Base-by-base conservation (phyloP, 2,113 vertebrate species). In the Archilochus colubris region DNA sequence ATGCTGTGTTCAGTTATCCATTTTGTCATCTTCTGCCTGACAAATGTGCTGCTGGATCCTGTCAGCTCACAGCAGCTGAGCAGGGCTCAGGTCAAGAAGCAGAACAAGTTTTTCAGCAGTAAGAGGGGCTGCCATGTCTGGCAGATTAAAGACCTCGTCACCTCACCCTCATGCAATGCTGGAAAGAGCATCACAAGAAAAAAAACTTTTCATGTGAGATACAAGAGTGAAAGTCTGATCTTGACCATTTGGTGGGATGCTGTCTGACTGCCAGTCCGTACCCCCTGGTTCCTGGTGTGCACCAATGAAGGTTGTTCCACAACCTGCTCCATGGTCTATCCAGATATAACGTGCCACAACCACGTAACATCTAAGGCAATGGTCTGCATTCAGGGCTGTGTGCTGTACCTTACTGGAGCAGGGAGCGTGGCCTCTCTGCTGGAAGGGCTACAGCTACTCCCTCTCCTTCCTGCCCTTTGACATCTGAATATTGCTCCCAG, bases 211-310 rank as follows among this genome's bases (percentile, higher is more conserved):
- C 3, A 1, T 18, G 9, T 0, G 2, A 53, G 27, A 82, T 10
- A 33, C 20, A 40, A 40, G 40, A 40, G 40, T 40, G 36, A 24
- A 91, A 33, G 44, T 23, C 63, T 50, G 55, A 61, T 33, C n/a
- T 21, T 57, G 53, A 15, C 31, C 10, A 7, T 6, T 24, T 51
- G 22, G 31, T n/a, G 75, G 57, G 62, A n/a, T 44, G 24, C 44
- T 58, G 72, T 8, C 30, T 13, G 28, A 28, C 15, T 25, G 36
- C 30, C 48, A 30, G n/a, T 3, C 55, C 54, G 30, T 30, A 30
- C 3, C 0, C 24, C 1, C 1, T 10, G 16, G 18, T 12, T 69
- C 38, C 51, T 6, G 7, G 16, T 6, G 21, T 4, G 14, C n/a
- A 25, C 25, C 59, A 68, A 81, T 6, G 8, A 43, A 31, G 18